Base-by-base conservation (phyloP, 2,797 vertebrate genomes). In the Bovichtus diacanthus region DNA sequence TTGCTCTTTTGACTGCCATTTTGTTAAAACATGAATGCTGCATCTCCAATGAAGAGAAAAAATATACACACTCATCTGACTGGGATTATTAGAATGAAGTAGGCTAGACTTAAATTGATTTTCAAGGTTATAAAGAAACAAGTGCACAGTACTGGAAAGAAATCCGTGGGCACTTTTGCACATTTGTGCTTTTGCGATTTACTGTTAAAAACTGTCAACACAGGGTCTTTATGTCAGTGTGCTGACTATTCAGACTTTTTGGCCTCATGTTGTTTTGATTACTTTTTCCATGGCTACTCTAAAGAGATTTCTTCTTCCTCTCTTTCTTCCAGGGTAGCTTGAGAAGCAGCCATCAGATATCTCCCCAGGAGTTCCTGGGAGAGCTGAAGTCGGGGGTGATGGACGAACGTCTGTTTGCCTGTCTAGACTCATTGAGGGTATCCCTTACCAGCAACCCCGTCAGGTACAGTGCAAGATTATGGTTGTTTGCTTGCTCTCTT, bases 391-490 rank as follows among this genome's bases (percentile, higher is more conserved):
- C 96, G 58, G 97, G 95, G 44, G 94, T 93, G 84, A 94, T 93
- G 41, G 97, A 99, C 62, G 98, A 99, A 93, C 97, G 97, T 70
- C 95, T 99, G 53, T 93, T 97, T 88, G 94, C 93, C 68, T 98
- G 96, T 90, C 92, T 99, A 62, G 98, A 99, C 87, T 99, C 98
- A 43, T 94, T 99, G 56, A 94, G 97, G 1, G 97, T 99, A 41
- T 99, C 97, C 69, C 95, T 99, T 83, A 99, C 97, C 88, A 99
- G 97, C 93, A 99, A 99, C 88, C 97, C 98, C 88, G 98, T 99
- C 95, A 99, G 98, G 98, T 99, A 98, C 74, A 51, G 79, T 71
- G 34, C 69, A 76, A 16, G 9, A 44, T 68, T 67, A 38, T n/a
- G n/a, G n/a, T n/a, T n/a, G n/a, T n/a, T n/a, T n/a, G n/a, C n/a